Evolutionary conservation across 1,140 invertebrate species (phyloP).

Genomic region (Drosophila bocki): DNA sequence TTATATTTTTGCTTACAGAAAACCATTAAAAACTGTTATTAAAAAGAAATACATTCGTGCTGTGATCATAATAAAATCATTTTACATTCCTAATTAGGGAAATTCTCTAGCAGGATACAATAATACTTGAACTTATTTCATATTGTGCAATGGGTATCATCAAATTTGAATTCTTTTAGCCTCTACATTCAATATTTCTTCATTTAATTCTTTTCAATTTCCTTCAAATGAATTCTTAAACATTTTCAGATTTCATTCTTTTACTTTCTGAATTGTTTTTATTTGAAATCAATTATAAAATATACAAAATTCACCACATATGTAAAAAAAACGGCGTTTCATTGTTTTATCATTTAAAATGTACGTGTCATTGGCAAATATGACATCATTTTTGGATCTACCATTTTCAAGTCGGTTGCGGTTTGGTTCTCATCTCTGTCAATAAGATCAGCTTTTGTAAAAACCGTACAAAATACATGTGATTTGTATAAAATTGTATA

Average conservation of each 20-base stretch:
- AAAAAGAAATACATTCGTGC: background rate
- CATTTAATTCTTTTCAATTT: background rate
- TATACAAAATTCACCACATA: slow-evolving; percentile 1
- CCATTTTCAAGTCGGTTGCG: background rate
- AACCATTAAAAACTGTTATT: no score
- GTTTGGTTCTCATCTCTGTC: slow-evolving; percentile 8
- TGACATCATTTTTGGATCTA: slow-evolving; percentile 1
- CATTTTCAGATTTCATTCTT: background rate
- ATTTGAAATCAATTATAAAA: slow-evolving; percentile 1
- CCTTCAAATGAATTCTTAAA: background rate
- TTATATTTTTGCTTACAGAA: background rate
- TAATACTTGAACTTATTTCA: background rate
- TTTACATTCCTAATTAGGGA: background rate
- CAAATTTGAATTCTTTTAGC: background rate
- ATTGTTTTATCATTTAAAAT: background rate
- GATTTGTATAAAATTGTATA: slow-evolving; percentile 30
- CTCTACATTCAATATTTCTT: background rate
- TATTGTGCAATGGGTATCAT: background rate
- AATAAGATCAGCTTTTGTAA: slow-evolving; percentile 16
- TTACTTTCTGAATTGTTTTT: background rate
- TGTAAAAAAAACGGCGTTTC: background rate
- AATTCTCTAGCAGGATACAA: background rate
- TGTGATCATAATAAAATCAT: background rate
- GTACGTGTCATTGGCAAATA: background rate
- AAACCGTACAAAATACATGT: slow-evolving; percentile 33